Conservation (phyloP, 2,113 vertebrate genomes). For the Neogobius melanostomus region DNA sequence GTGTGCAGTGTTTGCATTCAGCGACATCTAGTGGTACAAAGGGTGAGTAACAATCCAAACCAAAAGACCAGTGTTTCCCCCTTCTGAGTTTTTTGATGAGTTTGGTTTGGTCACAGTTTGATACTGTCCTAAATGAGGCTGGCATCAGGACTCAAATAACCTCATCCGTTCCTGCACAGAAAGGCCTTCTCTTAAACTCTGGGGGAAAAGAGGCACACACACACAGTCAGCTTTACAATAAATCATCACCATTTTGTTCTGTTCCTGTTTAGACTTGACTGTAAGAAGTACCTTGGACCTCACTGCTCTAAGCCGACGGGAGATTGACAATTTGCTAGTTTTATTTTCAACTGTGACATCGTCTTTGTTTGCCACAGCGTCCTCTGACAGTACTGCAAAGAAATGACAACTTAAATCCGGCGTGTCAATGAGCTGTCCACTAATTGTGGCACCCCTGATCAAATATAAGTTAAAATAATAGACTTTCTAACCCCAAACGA, state of each 20-base stretch:
- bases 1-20: background rate
- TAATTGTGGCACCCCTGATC: too few relatives aligned
- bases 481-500: too few relatives aligned
- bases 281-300: slow-evolving; percentile 83
- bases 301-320: slow-evolving; percentile 81
- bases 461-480: too few relatives aligned
- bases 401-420: background rate
- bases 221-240: too few relatives aligned
- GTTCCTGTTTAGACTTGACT: too few relatives aligned
- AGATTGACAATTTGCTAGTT: slow-evolving; percentile 77
- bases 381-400: slow-evolving; percentile 58
- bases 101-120: background rate
- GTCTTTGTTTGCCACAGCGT: slow-evolving; percentile 85
- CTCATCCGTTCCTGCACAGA: slow-evolving; percentile 89
- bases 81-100: too few relatives aligned
- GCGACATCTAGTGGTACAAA: slow-evolving; percentile 30
- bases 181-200: slow-evolving; percentile 92
- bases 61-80: too few relatives aligned
- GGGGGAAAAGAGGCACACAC: slow-evolving; percentile 4
- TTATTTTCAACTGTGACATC: slow-evolving; percentile 83
- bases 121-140: background rate
- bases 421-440: too few relatives aligned
- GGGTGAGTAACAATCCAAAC: slow-evolving; percentile 11
- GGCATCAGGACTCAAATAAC: slow-evolving; percentile 80
- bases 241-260: too few relatives aligned